Evolutionary conservation across 2,797 vertebrate species (phyloP), one percentile per base, ranked within the genome.

Genomic region (Pangasius krempfi): DNA sequence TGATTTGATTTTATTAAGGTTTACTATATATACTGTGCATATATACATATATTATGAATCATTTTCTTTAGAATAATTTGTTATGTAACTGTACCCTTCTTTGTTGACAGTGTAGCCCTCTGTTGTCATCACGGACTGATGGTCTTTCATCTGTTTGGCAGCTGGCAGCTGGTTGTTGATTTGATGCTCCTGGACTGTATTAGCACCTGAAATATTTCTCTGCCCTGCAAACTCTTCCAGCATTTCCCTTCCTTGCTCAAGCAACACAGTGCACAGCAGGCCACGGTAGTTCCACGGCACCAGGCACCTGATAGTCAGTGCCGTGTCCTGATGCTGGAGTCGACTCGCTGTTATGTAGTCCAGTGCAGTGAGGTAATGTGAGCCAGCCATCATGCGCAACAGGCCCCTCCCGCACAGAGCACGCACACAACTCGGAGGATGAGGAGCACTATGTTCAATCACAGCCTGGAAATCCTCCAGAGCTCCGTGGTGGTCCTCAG

Each of bases 281-380:
- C 98, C 97, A 12, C 98, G 95, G 87, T 95, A 97, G 95, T 99
- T 99, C 98, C 98, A 99, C 0, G 98, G 98, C 92, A 99, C 96
- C 0, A 97, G 95, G 91, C 98, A 97, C 91, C 98, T 98, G 85
- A 98, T 93, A 0, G 96, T 95, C 72, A 99, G 93, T 18, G 96
- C 94, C 0, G 97, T 94, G 89, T 99, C 98, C 13, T 98, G 97
- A 13, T 95, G 94, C 83, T 96, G 96, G 87, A 99, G 89, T 85
- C 95, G 92, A 92, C 97, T 97, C 47, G 98, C 97, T 0, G 98
- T 99, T 92, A 98, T 94, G n/a, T 97, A 99, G 95, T 99, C 98
- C 82, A 98, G 93, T 20, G 97, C 95, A 1, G 98, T 96, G 91
- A 99, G 93, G 91, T 98, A 99, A 66, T 95, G 92, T 73, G 92